phyloP scores from a whole-genome alignment of 2,888 invertebrate species.

The Athripsodes cinereus region DNA sequence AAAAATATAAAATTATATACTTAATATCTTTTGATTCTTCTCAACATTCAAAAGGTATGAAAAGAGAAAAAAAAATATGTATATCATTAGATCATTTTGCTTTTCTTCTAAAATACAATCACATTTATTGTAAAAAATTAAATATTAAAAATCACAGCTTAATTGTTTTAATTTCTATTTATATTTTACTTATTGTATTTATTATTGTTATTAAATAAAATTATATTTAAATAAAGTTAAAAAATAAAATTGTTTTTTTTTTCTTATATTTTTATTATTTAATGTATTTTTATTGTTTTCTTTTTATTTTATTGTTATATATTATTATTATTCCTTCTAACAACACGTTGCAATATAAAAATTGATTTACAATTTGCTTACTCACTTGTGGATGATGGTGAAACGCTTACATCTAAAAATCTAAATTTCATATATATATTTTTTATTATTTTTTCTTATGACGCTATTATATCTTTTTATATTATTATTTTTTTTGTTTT shows the following conservation, averaged over 20 bases:
- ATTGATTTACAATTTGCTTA: conserved; percentile 25
- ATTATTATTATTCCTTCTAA: conserved; percentile 3
- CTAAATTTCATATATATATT: conserved; percentile 4
- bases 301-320: neutral
- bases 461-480: neutral
- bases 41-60: too few relatives aligned
- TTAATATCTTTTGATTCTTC: too few relatives aligned
- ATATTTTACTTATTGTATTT: too few relatives aligned
- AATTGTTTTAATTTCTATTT: neutral
- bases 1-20: too few relatives aligned
- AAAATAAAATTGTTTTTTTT: too few relatives aligned
- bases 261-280: neutral
- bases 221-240: too few relatives aligned
- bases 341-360: conserved; percentile 17
- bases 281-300: neutral
- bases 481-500: conserved; percentile 3
- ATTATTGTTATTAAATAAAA: too few relatives aligned
- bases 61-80: neutral
- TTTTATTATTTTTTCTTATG: neutral
- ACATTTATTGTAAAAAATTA: neutral
- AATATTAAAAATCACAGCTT: neutral
- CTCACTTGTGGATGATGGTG: conserved; percentile 28
- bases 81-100: neutral
- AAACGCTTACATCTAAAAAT: conserved; percentile 17
- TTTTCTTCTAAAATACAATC: neutral